Conservation (phyloP, 2,888 invertebrate species). For the Amorpha juglandis region DNA sequence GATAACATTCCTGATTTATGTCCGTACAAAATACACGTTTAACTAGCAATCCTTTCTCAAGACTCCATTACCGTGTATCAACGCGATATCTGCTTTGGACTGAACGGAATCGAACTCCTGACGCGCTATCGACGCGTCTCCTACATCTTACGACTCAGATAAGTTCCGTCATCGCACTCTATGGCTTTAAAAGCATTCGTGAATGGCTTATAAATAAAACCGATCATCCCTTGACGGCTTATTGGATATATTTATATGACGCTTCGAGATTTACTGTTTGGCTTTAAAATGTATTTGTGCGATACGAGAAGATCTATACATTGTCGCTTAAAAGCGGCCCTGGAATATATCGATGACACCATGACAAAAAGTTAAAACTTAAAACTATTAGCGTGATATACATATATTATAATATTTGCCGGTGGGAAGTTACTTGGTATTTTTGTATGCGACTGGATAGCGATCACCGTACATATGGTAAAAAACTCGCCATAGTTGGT, state of each 20-base stretch:
- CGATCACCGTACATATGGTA: too few relatives aligned
- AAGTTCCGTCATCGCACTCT: conserved; percentile 61
- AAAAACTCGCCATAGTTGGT: too few relatives aligned
- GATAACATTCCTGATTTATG: conserved; percentile 2
- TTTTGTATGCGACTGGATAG: too few relatives aligned
- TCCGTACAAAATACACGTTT: conserved; percentile 34
- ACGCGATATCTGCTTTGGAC: conserved; percentile 52
- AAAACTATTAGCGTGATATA: neutral
- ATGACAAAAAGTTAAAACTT: neutral
- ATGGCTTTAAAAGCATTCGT: conserved; percentile 47
- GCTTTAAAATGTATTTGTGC: conserved; percentile 12
- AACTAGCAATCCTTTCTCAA: conserved; percentile 50
- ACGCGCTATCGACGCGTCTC: conserved; percentile 61
- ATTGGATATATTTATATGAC: conserved; percentile 20
- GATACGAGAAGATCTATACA: conserved; percentile 15
- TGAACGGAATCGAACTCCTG: conserved; percentile 59
- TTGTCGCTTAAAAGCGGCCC: conserved; percentile 2
- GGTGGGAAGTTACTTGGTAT: too few relatives aligned
- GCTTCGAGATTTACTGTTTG: conserved; percentile 1
- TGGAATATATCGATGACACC: neutral
- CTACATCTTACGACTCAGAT: conserved; percentile 61
- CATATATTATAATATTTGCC: too few relatives aligned
- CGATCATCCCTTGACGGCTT: conserved; percentile 15
- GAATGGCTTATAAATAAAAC: conserved; percentile 36
- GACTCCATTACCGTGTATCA: conserved; percentile 77